Percentiles rank a stretch among this genome's conserved stretches.
phyloP scores from a whole-genome alignment of 1,140 invertebrate genomes.

The Pseudomyrmex pallidus region DNA sequence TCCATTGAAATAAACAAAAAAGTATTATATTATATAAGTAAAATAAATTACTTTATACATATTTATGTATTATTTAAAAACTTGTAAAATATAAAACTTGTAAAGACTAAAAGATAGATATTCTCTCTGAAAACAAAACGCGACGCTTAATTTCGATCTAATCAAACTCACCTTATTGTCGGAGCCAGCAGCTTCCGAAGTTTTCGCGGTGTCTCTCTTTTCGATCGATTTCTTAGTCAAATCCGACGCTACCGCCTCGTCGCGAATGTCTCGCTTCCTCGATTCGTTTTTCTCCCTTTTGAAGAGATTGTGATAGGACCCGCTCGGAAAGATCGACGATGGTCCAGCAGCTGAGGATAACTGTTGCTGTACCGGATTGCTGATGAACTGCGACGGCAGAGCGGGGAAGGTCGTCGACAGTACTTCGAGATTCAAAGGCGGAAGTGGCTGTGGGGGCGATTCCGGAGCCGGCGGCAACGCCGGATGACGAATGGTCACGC shows the following conservation, averaged over 20 bases:
- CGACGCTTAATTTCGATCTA: not conserved
- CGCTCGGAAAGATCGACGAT: slow-evolving; percentile 43
- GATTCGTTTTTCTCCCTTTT: slow-evolving; percentile 72
- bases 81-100: too few relatives aligned
- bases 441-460: slow-evolving; percentile 75
- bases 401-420: slow-evolving; percentile 54
- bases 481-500: slow-evolving; percentile 81
- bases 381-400: slow-evolving; percentile 65
- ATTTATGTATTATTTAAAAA: too few relatives aligned
- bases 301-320: slow-evolving; percentile 75
- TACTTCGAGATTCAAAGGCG: slow-evolving; percentile 75
- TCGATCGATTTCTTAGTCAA: slow-evolving; percentile 39
- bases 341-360: not conserved
- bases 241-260: slow-evolving; percentile 10
- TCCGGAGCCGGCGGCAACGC: slow-evolving; percentile 66
- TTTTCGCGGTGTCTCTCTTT: slow-evolving; percentile 57
- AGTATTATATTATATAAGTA: not conserved
- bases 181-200: not conserved
- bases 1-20: not conserved
- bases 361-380: slow-evolving; percentile 36
- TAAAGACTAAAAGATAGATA: not conserved
- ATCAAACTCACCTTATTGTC: slow-evolving; percentile 56
- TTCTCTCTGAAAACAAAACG: not conserved
- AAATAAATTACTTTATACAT: too few relatives aligned
- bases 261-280: slow-evolving; percentile 56